Percentiles rank a stretch among this genome's conserved stretches.
phyloP scores from a whole-genome alignment of 1,140 invertebrate genomes.

The Sarcophaga peregrina region DNA sequence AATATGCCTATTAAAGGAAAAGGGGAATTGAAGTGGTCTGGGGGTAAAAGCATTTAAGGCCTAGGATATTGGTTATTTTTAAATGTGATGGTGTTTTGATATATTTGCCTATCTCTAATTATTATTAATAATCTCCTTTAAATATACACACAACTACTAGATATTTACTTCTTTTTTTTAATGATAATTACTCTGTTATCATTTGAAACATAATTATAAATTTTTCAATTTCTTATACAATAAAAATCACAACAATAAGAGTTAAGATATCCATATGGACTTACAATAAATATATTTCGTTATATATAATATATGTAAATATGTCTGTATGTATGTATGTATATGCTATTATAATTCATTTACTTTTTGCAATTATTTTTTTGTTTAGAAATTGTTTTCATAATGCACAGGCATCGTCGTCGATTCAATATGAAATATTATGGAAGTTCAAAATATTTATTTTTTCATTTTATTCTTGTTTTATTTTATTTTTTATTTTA shows the following conservation, averaged over 20 bases:
- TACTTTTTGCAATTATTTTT: neutral
- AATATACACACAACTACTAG: constrained; percentile 8
- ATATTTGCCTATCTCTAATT: neutral
- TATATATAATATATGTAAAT: too few species aligned
- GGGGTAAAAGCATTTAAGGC: neutral
- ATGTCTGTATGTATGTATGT: too few species aligned
- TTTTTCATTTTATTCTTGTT: neutral
- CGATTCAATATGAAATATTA: constrained; percentile 9
- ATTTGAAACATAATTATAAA: constrained; percentile 11
- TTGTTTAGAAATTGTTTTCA: neutral
- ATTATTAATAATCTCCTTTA: neutral
- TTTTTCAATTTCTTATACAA: neutral
- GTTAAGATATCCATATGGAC: constrained; percentile 24
- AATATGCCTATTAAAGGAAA: neutral
- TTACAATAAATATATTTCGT: constrained; percentile 7
- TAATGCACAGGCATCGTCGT: neutral
- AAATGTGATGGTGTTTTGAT: neutral
- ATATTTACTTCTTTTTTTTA: neutral
- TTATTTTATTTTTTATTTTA: neutral
- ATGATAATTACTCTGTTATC: neutral
- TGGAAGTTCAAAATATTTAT: neutral
- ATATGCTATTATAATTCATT: too few species aligned
- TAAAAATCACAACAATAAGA: constrained; percentile 46
- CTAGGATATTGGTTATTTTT: too few species aligned
- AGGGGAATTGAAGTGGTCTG: neutral